Evolutionary conservation across 2,888 invertebrate genomes (phyloP).

Genomic region (Torymus auratus): DNA sequence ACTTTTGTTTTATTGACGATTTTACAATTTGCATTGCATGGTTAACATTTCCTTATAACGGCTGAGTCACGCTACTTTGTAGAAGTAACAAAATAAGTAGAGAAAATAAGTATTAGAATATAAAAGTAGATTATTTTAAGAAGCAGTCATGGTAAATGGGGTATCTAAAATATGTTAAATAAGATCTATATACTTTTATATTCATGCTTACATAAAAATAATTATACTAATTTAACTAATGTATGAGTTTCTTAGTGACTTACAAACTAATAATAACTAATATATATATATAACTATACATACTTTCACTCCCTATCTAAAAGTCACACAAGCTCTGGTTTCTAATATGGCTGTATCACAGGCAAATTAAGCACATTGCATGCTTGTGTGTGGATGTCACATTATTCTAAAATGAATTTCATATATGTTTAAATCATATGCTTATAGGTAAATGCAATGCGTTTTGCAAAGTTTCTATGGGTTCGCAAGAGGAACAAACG

Average conservation of each 20-base stretch:
- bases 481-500: slow-evolving; percentile 84
- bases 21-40: slow-evolving; percentile 46
- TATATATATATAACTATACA: background rate
- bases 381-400: slow-evolving; percentile 20
- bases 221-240: slow-evolving; percentile 25
- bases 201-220: slow-evolving; percentile 22
- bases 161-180: slow-evolving; percentile 7
- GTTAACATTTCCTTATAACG: slow-evolving; percentile 36
- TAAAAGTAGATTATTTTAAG: slow-evolving; percentile 41
- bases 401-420: slow-evolving; percentile 16
- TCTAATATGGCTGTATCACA: slow-evolving; percentile 43
- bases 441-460: slow-evolving; percentile 82
- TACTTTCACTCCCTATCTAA: background rate
- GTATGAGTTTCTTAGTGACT: slow-evolving; percentile 1
- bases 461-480: slow-evolving; percentile 86
- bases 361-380: slow-evolving; percentile 40
- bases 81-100: slow-evolving; percentile 29
- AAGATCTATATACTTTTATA: slow-evolving; percentile 41
- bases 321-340: slow-evolving; percentile 7
- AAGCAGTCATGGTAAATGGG: slow-evolving; percentile 39
- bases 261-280: slow-evolving; percentile 15
- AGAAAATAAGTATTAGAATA: slow-evolving; percentile 45
- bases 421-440: slow-evolving; percentile 33
- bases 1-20: slow-evolving; percentile 58
- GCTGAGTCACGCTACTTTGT: background rate